These are phyloP conservation scores for Bombyx huttoni DNA, from an alignment of 2,888 invertebrate species.

Conservation along the genomic window DNA sequence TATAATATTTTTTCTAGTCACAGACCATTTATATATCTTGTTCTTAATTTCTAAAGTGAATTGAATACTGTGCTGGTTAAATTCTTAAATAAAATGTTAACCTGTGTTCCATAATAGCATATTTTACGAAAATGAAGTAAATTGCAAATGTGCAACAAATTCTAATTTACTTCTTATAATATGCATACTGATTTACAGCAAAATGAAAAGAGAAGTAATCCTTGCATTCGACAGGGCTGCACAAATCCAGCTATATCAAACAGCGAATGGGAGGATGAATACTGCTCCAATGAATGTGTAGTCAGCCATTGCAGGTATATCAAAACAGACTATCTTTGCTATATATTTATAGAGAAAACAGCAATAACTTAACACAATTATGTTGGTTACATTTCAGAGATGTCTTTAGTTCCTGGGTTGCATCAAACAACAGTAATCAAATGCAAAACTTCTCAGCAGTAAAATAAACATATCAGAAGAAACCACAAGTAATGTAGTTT, in stretches of 20 bases:
- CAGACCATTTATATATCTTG: too few relatives aligned
- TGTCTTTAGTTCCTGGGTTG: constrained; percentile 92
- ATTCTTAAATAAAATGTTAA: too few relatives aligned
- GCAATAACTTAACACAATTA: not conserved
- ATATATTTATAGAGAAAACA: not conserved
- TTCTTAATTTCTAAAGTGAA: too few relatives aligned
- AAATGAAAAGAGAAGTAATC: constrained; percentile 59
- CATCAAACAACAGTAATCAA: constrained; percentile 86
- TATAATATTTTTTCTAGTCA: too few relatives aligned
- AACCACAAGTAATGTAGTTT: not conserved
- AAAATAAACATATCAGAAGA: constrained; percentile 66
- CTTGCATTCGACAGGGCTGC: constrained; percentile 92
- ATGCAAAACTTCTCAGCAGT: constrained; percentile 85
- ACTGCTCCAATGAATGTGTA: constrained; percentile 97
- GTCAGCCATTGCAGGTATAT: constrained; percentile 91
- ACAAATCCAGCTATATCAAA: constrained; percentile 91
- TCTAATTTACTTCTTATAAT: not conserved
- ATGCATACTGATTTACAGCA: constrained; percentile 30
- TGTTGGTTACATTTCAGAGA: constrained; percentile 75
- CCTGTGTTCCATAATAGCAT: too few relatives aligned
- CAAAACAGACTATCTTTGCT: constrained; percentile 3
- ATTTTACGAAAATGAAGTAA: too few relatives aligned
- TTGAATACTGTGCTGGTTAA: too few relatives aligned
- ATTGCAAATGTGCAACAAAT: too few relatives aligned
- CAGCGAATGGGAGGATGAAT: constrained; percentile 97